Percentiles rank a stretch among this genome's conserved stretches.
phyloP scores from a whole-genome alignment of 2,888 invertebrate genomes.

The Mythimna ferrago region DNA sequence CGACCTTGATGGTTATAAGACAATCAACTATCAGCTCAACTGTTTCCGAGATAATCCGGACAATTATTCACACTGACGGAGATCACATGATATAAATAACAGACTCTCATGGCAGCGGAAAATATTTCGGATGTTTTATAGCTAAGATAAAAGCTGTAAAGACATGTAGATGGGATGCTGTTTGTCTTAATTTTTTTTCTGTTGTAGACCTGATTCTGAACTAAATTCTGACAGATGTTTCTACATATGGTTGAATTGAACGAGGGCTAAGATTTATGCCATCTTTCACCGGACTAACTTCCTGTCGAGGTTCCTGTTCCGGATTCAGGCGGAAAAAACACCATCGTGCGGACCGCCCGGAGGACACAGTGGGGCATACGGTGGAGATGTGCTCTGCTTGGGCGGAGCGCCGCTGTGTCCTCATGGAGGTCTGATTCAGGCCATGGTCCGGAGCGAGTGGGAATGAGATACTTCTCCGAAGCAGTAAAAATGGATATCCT shows the following conservation, averaged over 20 bases:
- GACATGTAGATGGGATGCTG: neutral
- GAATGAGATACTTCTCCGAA: too few relatives aligned
- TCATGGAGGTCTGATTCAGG: too few relatives aligned
- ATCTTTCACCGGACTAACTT: neutral
- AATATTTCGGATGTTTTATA: slow-evolving; percentile 16
- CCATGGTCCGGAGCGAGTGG: too few relatives aligned
- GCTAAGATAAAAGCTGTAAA: neutral
- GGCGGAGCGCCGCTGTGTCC: too few relatives aligned
- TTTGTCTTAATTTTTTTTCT: slow-evolving; percentile 9
- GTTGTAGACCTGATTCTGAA: neutral
- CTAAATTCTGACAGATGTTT: neutral
- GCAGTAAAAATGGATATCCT: too few relatives aligned
- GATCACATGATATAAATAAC: slow-evolving; percentile 37
- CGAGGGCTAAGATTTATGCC: neutral
- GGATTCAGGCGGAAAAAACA: neutral
- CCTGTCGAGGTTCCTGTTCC: too few relatives aligned
- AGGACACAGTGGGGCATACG: too few relatives aligned
- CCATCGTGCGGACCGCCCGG: neutral
- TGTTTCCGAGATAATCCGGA: slow-evolving; percentile 22
- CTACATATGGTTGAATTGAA: neutral
- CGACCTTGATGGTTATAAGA: slow-evolving; percentile 39
- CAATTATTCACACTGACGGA: slow-evolving; percentile 17
- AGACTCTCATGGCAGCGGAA: slow-evolving; percentile 3
- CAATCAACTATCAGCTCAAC: slow-evolving; percentile 23
- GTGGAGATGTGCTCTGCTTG: too few relatives aligned